Evolutionary conservation across 2,888 invertebrate genomes (phyloP), one percentile per base, ranked within the genome.

Genomic region (Galerucella nymphaeae): DNA sequence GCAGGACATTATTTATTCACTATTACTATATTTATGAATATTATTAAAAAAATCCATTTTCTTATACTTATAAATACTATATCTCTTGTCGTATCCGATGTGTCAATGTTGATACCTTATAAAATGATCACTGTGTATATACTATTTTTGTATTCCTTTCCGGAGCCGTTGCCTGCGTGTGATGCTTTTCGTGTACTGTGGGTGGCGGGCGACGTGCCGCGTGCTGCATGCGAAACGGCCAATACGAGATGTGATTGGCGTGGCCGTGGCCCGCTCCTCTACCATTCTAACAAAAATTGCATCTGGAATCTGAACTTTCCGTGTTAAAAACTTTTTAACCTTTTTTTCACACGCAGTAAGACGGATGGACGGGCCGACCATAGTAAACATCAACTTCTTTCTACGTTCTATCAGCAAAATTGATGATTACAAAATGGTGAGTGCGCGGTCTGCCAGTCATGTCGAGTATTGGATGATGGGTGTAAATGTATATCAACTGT

Each of bases 391-490:
- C 91, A 97, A 98, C 94, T 92, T 98, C 91, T 96, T 93, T 89
- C 94, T 98, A 83, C 93, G 98, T 87, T 97, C 97, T 90, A 96
- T 98, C 92, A 96, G 96, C 92, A 96, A 97, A 94, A 97, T 98
- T 91, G 96, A 97, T 90, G 97, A 97, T 93, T 96, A 96, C 90
- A 96, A 96, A 91, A 98, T 97, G 97, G 97, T 97, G 94, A 96
- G 96, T 95, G 82, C 81, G 83, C 84, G 85, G 83, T 84, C 82
- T 85, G 85, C 84, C 86, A 86, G 84, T 86, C 86, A 86, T 85
- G 85, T 86, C 86, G 84, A 85, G 84, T 85, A 84, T 85, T 85
- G 85, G 84, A 85, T 82, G 76, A 77, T 79, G 77, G 76, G 75
- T 80, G 77, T 79, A 70, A 75, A 74, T 75, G 75, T 79, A 73